Conservation (phyloP, 2,888 invertebrate genomes). For the Conistra vaccinii region DNA sequence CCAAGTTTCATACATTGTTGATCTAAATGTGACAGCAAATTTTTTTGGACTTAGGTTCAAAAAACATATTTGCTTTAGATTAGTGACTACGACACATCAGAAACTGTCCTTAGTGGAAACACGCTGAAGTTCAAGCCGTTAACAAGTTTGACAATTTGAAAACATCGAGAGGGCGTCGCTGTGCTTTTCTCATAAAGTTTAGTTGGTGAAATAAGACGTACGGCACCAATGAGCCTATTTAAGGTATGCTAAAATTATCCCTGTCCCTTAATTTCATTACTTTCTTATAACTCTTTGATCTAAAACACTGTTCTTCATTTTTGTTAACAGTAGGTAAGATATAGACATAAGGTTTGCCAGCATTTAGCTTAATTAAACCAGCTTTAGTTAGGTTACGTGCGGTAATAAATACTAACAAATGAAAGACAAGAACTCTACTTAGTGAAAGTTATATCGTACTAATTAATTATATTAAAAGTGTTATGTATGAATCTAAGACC, state of each 20-base stretch:
- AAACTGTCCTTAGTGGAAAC: background rate
- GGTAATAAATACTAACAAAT: conserved; percentile 45
- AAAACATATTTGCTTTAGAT: too few species aligned
- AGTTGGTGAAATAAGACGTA: background rate
- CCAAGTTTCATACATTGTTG: background rate
- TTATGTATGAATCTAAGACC: conserved; percentile 34
- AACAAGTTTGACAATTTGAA: background rate
- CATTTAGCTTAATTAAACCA: conserved; percentile 47
- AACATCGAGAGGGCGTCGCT: background rate
- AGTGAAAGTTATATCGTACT: conserved; percentile 54
- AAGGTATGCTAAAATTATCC: background rate
- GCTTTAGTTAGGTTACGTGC: conserved; percentile 38
- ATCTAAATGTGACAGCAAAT: too few species aligned
- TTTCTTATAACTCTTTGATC: background rate
- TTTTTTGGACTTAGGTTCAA: too few species aligned
- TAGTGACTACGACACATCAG: too few species aligned
- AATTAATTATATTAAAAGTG: conserved; percentile 48
- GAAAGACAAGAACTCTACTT: conserved; percentile 51
- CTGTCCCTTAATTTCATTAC: background rate
- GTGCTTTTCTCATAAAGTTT: background rate
- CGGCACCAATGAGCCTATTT: background rate
- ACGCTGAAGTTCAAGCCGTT: background rate
- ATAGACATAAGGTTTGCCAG: conserved; percentile 43
- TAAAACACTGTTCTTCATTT: background rate
- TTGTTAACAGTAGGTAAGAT: conserved; percentile 29